A percentile compares a stretch with the other conserved stretches of the same genome.
Evolutionary conservation across 2,888 invertebrate species (phyloP).

Genomic region (Tiliacea aurago): DNA sequence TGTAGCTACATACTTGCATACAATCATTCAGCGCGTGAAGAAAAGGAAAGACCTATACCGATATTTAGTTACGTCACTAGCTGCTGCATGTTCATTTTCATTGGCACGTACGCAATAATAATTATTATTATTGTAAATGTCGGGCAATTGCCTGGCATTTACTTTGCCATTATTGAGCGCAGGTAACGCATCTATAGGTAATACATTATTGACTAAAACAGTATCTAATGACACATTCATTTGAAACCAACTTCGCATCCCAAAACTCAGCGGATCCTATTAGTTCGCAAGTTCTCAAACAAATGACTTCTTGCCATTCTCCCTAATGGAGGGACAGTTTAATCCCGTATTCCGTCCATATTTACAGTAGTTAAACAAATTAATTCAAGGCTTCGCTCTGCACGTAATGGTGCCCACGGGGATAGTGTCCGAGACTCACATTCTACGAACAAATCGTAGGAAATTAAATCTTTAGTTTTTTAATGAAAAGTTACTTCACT

Average conservation of each 20-base stretch:
- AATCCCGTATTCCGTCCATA: constrained; percentile 51
- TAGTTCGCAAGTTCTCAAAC: constrained; percentile 40
- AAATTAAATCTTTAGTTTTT: constrained; percentile 38
- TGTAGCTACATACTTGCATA: too few species aligned
- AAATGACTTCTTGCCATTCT: constrained; percentile 46
- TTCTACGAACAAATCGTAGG: constrained; percentile 49
- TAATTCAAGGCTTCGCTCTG: constrained; percentile 54
- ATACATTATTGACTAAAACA: too few species aligned
- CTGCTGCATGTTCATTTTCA: too few species aligned
- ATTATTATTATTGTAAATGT: too few species aligned
- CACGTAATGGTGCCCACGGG: constrained; percentile 42
- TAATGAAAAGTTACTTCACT: constrained; percentile 5
- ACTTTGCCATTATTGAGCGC: too few species aligned
- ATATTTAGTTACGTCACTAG: too few species aligned
- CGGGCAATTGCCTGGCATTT: too few species aligned
- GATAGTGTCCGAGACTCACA: constrained; percentile 33
- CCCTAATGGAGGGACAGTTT: constrained; percentile 40
- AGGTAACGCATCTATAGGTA: too few species aligned
- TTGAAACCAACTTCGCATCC: neutral
- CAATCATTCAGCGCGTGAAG: too few species aligned
- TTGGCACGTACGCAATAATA: too few species aligned
- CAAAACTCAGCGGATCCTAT: constrained; percentile 24
- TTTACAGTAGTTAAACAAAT: constrained; percentile 59
- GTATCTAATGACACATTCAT: neutral
- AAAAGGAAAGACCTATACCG: too few species aligned